These are phyloP conservation scores for Gymnarchus niloticus DNA, from an alignment of 2,113 vertebrate species.

Conservation along the genomic window DNA sequence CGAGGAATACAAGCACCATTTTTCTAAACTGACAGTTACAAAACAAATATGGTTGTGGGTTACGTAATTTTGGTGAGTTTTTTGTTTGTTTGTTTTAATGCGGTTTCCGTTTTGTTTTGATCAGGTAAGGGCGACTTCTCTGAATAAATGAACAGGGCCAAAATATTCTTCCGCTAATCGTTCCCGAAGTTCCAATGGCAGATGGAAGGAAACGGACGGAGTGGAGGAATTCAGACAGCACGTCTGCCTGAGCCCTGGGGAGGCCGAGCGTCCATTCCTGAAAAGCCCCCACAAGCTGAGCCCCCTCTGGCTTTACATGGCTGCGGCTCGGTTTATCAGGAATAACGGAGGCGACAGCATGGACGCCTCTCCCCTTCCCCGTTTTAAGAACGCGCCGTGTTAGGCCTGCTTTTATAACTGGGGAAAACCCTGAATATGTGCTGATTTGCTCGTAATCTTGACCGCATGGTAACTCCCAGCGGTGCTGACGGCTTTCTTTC, in stretches of 20 bases:
- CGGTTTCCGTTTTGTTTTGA: background rate
- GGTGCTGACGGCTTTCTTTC: conserved; percentile 69
- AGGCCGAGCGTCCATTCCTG: background rate
- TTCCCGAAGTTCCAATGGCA: background rate
- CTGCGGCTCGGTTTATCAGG: background rate
- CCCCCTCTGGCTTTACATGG: background rate
- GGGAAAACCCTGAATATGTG: conserved; percentile 16
- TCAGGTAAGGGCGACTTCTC: background rate
- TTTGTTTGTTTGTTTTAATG: background rate
- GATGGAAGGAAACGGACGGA: background rate
- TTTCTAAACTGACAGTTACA: background rate
- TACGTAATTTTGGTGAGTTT: background rate
- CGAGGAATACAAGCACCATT: background rate
- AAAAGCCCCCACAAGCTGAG: no score
- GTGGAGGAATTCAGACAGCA: background rate
- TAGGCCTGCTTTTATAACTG: background rate
- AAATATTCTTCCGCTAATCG: background rate
- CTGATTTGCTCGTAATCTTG: conserved; percentile 39
- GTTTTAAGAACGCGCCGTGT: background rate
- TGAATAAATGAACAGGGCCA: background rate
- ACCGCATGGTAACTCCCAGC: conserved; percentile 54
- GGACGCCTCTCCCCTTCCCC: background rate
- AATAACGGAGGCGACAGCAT: background rate
- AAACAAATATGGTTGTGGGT: background rate
- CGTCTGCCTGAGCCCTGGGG: background rate